phyloP scores from a whole-genome alignment of 2,113 vertebrate species.

The Poeciliopsis retropinna region DNA sequence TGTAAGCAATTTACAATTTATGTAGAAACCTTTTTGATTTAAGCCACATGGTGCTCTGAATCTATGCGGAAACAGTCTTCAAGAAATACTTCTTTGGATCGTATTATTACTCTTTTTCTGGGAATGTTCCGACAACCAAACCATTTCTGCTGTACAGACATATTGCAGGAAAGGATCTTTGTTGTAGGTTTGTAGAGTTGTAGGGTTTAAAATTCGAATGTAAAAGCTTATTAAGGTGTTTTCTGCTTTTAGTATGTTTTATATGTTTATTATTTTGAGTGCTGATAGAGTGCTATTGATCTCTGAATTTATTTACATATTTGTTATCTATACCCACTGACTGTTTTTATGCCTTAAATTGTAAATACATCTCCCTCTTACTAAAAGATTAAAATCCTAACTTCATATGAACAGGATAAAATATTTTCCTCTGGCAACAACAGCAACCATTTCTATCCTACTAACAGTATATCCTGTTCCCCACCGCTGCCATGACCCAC shows the following conservation, averaged over 20 bases:
- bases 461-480: conserved; percentile 36
- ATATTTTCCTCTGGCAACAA: conserved; percentile 14
- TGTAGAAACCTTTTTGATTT: too few species aligned
- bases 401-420: background rate
- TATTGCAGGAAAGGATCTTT: conserved; percentile 5
- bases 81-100: background rate
- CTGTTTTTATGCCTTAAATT: conserved; percentile 20
- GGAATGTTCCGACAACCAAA: conserved; percentile 25
- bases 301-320: conserved; percentile 3
- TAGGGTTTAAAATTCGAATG: background rate
- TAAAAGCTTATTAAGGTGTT: background rate
- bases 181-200: too few species aligned
- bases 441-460: conserved; percentile 43
- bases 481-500: conserved; percentile 55
- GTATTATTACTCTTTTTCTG: background rate
- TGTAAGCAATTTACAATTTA: too few species aligned
- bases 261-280: background rate
- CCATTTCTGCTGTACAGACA: conserved; percentile 9
- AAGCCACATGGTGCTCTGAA: too few species aligned
- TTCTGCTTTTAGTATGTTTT: background rate
- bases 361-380: background rate
- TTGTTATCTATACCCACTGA: background rate
- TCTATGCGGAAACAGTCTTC: background rate
- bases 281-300: too few species aligned
- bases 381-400: conserved; percentile 1